phyloP scores from a whole-genome alignment of 2,113 vertebrate species.

The Nesospiza acunhae region DNA sequence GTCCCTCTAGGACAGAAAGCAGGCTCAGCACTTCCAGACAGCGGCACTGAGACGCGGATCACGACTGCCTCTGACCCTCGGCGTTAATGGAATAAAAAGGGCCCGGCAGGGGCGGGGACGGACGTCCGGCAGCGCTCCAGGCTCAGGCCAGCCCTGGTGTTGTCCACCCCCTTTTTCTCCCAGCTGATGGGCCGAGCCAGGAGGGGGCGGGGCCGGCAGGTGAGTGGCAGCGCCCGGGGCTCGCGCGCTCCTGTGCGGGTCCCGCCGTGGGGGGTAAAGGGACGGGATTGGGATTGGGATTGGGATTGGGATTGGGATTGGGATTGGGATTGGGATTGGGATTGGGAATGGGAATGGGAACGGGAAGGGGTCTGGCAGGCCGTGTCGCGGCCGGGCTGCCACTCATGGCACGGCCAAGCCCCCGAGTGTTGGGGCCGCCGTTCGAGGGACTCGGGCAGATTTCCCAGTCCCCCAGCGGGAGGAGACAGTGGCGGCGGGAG shows the following conservation, averaged over 20 bases:
- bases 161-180: rapidly evolving
- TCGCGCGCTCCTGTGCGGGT: rapidly evolving
- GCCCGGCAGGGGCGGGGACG: rapidly evolving
- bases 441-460: neutral
- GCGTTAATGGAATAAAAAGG: rapidly evolving
- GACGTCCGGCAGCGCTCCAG: rapidly evolving
- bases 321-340: rapidly evolving
- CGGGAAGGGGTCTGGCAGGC: rapidly evolving
- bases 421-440: rapidly evolving
- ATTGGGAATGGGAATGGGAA: rapidly evolving
- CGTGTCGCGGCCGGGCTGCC: neutral
- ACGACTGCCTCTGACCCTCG: rapidly evolving
- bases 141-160: rapidly evolving
- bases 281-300: rapidly evolving
- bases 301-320: rapidly evolving
- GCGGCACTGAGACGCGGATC: rapidly evolving
- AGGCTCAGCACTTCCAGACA: rapidly evolving
- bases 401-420: neutral
- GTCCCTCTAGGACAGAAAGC: rapidly evolving
- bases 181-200: neutral
- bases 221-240: neutral
- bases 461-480: too few species aligned
- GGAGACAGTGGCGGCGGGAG: neutral
- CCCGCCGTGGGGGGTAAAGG: rapidly evolving
- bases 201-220: neutral